A percentile compares a stretch with the other conserved stretches of the same genome.
Conservation (phyloP, 2,888 invertebrate species). For the Caenorhabditis japonica region DNA sequence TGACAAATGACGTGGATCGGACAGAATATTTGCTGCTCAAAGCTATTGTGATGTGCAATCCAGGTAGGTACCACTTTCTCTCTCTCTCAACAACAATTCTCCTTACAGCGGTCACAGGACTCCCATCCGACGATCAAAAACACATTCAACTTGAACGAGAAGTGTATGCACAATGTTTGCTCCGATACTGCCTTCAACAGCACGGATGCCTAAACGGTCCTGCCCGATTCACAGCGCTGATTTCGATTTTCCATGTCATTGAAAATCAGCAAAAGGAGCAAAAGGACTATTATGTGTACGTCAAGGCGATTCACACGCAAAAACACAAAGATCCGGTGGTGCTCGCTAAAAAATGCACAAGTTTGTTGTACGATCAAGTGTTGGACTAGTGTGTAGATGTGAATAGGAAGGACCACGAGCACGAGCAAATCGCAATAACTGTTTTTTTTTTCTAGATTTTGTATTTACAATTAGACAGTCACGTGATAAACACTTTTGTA, state of each 20-base stretch:
- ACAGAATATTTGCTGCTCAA: slow-evolving; percentile 27
- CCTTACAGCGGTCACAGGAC: slow-evolving; percentile 6
- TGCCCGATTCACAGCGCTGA: slow-evolving; percentile 11
- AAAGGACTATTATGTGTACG: slow-evolving; percentile 17
- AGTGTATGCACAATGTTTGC: slow-evolving; percentile 23
- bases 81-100: no score
- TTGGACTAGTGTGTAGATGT: slow-evolving; percentile 32
- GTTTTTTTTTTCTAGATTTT: no score
- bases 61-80: neutral
- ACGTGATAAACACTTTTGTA: no score
- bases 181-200: slow-evolving; percentile 27
- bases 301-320: slow-evolving; percentile 24
- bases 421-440: no score
- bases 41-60: slow-evolving; percentile 27
- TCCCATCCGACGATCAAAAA: slow-evolving; percentile 9
- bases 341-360: slow-evolving; percentile 26
- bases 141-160: slow-evolving; percentile 23
- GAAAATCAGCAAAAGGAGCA: slow-evolving; percentile 29
- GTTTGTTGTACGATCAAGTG: slow-evolving; percentile 26
- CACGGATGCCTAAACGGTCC: slow-evolving; percentile 30
- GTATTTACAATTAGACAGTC: no score
- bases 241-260: slow-evolving; percentile 8
- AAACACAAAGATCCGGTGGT: slow-evolving; percentile 30
- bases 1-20: slow-evolving; percentile 19
- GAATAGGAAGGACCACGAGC: no score